phyloP scores from a whole-genome alignment of 2,797 vertebrate genomes.

The Rhinella marina region DNA sequence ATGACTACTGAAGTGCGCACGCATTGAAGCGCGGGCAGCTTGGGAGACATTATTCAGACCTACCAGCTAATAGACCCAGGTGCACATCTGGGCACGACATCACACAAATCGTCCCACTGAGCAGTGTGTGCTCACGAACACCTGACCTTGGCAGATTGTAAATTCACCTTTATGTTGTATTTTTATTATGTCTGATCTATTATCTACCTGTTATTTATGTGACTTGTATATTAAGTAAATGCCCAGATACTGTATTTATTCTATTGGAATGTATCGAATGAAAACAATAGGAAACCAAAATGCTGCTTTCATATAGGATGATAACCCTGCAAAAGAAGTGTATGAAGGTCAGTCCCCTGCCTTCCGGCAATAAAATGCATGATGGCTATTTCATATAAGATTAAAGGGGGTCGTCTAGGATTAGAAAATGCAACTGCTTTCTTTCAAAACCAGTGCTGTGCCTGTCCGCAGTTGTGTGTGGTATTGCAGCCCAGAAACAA shows the following conservation, averaged over 20 bases:
- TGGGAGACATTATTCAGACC: neutral
- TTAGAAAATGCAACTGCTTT: neutral
- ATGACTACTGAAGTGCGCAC: neutral
- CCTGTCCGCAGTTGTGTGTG: neutral
- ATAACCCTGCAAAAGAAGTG: neutral
- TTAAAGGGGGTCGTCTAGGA: neutral
- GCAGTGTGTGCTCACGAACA: neutral
- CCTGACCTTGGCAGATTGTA: neutral
- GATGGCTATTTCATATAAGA: constrained; percentile 24
- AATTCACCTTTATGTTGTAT: constrained; percentile 6
- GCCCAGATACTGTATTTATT: constrained; percentile 1
- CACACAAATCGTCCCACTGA: neutral
- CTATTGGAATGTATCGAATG: constrained; percentile 30
- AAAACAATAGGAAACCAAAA: constrained; percentile 19
- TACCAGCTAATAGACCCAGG: neutral
- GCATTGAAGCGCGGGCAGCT: neutral
- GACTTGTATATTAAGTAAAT: constrained; percentile 4
- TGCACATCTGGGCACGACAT: constrained; percentile 4
- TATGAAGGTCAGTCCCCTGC: neutral
- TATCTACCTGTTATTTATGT: constrained; percentile 41
- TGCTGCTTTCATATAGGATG: constrained; percentile 1
- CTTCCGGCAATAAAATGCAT: neutral
- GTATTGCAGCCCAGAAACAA: neutral
- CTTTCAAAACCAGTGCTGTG: neutral
- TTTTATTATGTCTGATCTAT: constrained; percentile 21